Conservation (phyloP, 2,888 invertebrate genomes). For the Leptinotarsa peninsularis region DNA sequence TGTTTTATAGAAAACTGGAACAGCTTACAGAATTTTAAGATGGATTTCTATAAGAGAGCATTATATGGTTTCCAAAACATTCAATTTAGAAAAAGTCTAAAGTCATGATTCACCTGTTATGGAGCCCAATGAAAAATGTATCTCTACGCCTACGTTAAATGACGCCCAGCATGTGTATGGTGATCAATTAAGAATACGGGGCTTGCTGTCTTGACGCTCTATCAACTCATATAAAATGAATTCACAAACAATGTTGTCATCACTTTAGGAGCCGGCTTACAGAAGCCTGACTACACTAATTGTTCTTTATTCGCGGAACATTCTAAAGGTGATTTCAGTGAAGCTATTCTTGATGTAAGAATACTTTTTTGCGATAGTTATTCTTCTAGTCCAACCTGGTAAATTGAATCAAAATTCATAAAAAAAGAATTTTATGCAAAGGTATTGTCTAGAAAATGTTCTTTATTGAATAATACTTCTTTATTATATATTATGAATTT, state of each 20-base stretch:
- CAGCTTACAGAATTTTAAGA: too few species aligned
- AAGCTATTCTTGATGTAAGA: background rate
- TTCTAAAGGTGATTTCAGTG: background rate
- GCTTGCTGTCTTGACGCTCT: slow-evolving; percentile 31
- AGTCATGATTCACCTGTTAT: background rate
- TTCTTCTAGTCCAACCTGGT: too few species aligned
- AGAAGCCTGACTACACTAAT: slow-evolving; percentile 7
- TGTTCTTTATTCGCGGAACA: slow-evolving; percentile 8
- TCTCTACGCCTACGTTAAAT: slow-evolving; percentile 39
- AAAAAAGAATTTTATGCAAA: too few species aligned
- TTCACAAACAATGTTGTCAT: slow-evolving; percentile 49
- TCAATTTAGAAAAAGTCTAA: too few species aligned
- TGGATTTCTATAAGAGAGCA: too few species aligned
- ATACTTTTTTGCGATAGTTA: background rate
- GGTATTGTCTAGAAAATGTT: too few species aligned
- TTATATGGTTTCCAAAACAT: too few species aligned
- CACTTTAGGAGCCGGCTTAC: slow-evolving; percentile 34
- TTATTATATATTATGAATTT: too few species aligned
- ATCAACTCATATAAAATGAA: slow-evolving; percentile 35
- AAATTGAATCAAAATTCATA: too few species aligned
- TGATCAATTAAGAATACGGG: slow-evolving; percentile 46
- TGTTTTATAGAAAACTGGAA: too few species aligned
- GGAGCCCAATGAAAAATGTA: slow-evolving; percentile 13
- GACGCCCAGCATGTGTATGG: slow-evolving; percentile 45
- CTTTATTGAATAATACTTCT: too few species aligned